A percentile compares a stretch with the other conserved stretches of the same genome.
Conservation (phyloP, 2,797 vertebrate genomes). For the Etheostoma nigrum region DNA sequence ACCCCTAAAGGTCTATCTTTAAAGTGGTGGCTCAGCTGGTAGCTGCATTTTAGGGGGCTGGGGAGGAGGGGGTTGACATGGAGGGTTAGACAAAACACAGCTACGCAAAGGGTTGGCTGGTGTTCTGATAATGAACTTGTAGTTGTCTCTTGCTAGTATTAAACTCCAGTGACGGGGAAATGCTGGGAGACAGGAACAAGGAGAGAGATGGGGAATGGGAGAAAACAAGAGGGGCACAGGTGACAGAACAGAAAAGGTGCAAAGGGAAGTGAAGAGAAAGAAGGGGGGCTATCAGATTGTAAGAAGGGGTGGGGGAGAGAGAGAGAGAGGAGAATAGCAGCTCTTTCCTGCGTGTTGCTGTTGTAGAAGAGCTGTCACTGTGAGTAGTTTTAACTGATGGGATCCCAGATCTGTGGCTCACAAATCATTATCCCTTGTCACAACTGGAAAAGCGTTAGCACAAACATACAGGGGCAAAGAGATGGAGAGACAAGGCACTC, state of each 20-base stretch:
- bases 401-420: slow-evolving; percentile 72
- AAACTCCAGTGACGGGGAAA: slow-evolving; percentile 53
- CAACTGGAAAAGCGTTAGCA: slow-evolving; percentile 60
- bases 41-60: slow-evolving; percentile 79
- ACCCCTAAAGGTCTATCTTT: slow-evolving; percentile 49
- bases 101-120: slow-evolving; percentile 81
- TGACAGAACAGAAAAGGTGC: slow-evolving; percentile 17
- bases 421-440: slow-evolving; percentile 78
- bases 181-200: slow-evolving; percentile 36
- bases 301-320: slow-evolving; percentile 14
- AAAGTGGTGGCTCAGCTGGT: slow-evolving; percentile 89
- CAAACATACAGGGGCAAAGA: slow-evolving; percentile 42
- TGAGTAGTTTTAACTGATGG: slow-evolving; percentile 78
- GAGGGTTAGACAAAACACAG: slow-evolving; percentile 88
- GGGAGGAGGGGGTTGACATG: background rate
- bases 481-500: slow-evolving; percentile 51
- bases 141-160: slow-evolving; percentile 48
- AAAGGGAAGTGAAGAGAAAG: background rate
- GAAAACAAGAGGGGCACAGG: slow-evolving; percentile 1
- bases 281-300: background rate
- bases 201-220: background rate
- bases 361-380: slow-evolving; percentile 67
- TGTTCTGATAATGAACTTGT: slow-evolving; percentile 89
- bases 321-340: slow-evolving; percentile 21
- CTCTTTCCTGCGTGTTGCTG: slow-evolving; percentile 37